Evolutionary conservation across 2,797 vertebrate genomes (phyloP).

Genomic region (Thaleichthys pacificus): DNA sequence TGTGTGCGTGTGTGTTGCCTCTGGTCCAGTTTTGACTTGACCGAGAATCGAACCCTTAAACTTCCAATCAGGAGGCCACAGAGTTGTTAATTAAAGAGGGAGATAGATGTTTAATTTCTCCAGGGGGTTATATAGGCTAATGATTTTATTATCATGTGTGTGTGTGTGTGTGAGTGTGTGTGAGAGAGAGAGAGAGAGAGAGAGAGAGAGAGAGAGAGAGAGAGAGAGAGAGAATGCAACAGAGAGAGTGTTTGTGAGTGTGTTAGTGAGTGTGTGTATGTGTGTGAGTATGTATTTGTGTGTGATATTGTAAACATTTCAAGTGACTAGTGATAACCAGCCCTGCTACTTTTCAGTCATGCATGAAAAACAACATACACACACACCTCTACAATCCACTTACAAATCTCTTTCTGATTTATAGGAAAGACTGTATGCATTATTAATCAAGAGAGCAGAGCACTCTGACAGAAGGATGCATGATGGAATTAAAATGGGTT

Average conservation of each 20-base stretch:
- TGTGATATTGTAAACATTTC: no score
- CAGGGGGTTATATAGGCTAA: no score
- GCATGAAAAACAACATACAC: not conserved
- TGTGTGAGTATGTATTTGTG: not conserved
- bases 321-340: no score
- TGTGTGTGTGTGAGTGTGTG: no score
- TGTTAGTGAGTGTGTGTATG: not conserved
- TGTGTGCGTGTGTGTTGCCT: slow-evolving; percentile 16
- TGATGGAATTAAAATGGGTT: not conserved
- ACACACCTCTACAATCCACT: not conserved
- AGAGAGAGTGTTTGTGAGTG: no score
- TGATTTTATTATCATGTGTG: no score
- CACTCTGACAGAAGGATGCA: not conserved
- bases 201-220: no score
- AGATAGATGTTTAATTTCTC: no score
- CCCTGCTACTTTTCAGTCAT: no score
- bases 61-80: not conserved
- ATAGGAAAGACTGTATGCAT: slow-evolving; percentile 9
- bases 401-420: not conserved
- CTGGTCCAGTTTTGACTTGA: not conserved
- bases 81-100: not conserved
- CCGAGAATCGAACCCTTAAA: not conserved
- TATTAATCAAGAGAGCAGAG: slow-evolving; percentile 2
- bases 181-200: no score
- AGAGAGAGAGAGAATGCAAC: no score